These are phyloP conservation scores for Trypoxylus dichotomus DNA, from an alignment of 1,140 invertebrate species.

Conservation along the genomic window DNA sequence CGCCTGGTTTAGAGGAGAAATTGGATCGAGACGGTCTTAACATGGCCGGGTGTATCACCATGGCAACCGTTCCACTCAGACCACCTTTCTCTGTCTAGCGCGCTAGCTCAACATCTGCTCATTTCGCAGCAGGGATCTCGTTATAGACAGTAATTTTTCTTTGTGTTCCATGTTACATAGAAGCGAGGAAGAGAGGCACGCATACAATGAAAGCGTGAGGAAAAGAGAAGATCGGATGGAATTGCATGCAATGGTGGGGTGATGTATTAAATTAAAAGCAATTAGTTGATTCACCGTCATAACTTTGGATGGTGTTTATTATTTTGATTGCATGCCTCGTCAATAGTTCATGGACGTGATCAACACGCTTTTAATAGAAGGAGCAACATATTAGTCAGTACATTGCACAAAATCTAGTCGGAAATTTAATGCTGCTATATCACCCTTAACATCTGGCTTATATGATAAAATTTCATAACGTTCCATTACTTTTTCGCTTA, in stretches of 20 bases:
- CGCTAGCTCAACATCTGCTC: neutral
- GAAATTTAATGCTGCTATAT: neutral
- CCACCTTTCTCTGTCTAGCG: neutral
- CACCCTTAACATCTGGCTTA: too few relatives aligned
- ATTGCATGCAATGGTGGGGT: neutral
- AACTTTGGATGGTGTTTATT: neutral
- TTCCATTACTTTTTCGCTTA: too few relatives aligned
- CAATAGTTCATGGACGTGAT: neutral
- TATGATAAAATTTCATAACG: too few relatives aligned
- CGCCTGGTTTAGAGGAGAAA: conserved; percentile 1
- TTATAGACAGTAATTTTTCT: neutral
- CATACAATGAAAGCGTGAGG: neutral
- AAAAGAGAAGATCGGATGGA: neutral
- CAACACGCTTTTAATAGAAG: neutral
- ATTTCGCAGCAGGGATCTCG: neutral
- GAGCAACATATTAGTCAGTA: too few relatives aligned
- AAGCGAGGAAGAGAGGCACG: neutral
- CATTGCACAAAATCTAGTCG: too few relatives aligned
- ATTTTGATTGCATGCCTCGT: neutral
- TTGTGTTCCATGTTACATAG: neutral
- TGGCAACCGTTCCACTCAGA: conserved; percentile 1
- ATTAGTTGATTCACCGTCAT: neutral
- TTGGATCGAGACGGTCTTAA: conserved; percentile 1
- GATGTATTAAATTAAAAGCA: neutral
- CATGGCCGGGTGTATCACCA: neutral